phyloP scores from a whole-genome alignment of 2,113 vertebrate genomes.

The Dendrocopos noguchii region DNA sequence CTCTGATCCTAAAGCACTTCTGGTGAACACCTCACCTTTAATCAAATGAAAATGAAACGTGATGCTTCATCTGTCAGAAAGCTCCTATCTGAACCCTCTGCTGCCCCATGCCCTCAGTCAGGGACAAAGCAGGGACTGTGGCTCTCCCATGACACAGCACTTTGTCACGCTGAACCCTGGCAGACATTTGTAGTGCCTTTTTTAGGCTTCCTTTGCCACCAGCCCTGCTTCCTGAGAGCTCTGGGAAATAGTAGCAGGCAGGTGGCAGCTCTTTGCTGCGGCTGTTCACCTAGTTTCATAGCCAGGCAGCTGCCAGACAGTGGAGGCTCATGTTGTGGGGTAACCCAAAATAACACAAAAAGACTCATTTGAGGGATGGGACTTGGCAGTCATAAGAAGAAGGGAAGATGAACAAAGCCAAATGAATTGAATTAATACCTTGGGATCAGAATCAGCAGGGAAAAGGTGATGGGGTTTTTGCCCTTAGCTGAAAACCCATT shows the following conservation, averaged over 20 bases:
- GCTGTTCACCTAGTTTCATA: neutral
- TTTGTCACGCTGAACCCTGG: neutral
- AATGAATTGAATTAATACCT: neutral
- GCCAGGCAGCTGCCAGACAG: neutral
- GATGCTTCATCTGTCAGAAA: neutral
- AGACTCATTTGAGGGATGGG: neutral
- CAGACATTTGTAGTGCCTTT: neutral
- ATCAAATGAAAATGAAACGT: slow-evolving; percentile 29
- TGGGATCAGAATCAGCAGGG: neutral
- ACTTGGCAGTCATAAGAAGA: neutral
- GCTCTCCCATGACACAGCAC: neutral
- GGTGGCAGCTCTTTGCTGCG: neutral
- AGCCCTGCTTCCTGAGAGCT: neutral
- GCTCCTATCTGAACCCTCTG: neutral
- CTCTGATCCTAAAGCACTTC: neutral
- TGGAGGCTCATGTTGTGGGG: neutral
- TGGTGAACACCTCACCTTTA: slow-evolving; percentile 12
- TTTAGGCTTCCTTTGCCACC: neutral
- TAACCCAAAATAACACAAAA: neutral
- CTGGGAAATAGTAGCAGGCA: neutral
- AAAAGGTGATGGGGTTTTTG: neutral
- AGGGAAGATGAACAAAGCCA: neutral
- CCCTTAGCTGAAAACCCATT: neutral
- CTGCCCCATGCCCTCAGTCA: neutral
- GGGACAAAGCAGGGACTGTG: neutral